phyloP scores from a whole-genome alignment of 2,888 invertebrate species.

The Brachyptera putata region DNA sequence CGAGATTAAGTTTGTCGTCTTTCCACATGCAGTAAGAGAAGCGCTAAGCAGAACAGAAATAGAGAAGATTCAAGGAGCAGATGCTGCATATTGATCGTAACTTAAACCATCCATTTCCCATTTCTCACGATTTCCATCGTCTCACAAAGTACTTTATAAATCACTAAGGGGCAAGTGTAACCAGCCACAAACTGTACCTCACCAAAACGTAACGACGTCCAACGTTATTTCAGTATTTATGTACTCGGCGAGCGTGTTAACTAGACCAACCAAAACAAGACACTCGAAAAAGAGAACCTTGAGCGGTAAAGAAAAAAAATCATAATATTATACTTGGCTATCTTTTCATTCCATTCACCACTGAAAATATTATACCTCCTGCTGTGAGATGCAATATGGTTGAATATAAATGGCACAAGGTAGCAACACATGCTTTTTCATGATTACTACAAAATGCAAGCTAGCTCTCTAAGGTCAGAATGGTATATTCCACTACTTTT shows the following conservation, averaged over 20 bases:
- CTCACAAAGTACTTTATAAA: slow-evolving; percentile 4
- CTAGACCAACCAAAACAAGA: not conserved
- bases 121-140: not conserved
- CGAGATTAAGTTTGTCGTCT: slow-evolving; percentile 10
- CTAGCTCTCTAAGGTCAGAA: too few relatives aligned
- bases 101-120: slow-evolving; percentile 5
- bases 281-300: too few relatives aligned
- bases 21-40: not conserved
- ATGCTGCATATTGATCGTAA: slow-evolving; percentile 8
- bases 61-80: slow-evolving; percentile 7
- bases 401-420: too few relatives aligned
- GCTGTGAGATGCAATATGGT: too few relatives aligned
- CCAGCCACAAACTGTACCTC: not conserved
- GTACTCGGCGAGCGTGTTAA: not conserved
- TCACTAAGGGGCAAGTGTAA: slow-evolving; percentile 10
- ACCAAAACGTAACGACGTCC: not conserved
- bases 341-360: too few relatives aligned
- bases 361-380: too few relatives aligned
- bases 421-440: too few relatives aligned
- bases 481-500: too few relatives aligned
- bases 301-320: too few relatives aligned
- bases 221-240: not conserved
- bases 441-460: too few relatives aligned
- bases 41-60: not conserved
- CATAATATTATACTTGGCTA: too few relatives aligned